Evolutionary conservation across 2,797 vertebrate species (phyloP), one percentile per base, ranked within the genome.

Genomic region (Hirundo rustica): DNA sequence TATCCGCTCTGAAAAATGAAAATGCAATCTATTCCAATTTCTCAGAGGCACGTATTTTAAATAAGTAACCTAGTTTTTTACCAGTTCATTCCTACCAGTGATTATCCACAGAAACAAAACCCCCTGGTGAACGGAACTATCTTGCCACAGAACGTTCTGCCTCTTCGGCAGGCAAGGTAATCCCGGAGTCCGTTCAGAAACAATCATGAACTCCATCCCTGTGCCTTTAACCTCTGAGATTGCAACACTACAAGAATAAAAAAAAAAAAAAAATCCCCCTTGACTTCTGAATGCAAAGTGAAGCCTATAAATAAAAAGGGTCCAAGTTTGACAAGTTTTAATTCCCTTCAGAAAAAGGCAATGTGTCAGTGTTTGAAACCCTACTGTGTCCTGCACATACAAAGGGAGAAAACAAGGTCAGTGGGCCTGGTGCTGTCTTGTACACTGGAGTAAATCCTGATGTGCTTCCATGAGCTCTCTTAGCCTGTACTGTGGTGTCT

Each of bases 261-360:
- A n/a, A n/a, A n/a, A 74, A 75, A 30, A n/a, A n/a, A n/a, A n/a
- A 74, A 96, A 29, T 47, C 4, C 40, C 21, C 70, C 68, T 91
- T 45, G 57, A 82, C 29, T 93, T 91, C 75, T 68, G 84, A 89
- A 91, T 32, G 32, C 45, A 70, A 89, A 93, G 27, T 38, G 61
- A 95, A 84, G 85, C 20, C 79, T 93, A 77, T 54, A 72, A 76
- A 93, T 51, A 73, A 94, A 94, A 96, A 65, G 55, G 44, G 32
- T 85, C 67, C 75, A n/a, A 10, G 27, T 57, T 53, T 70, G 71
- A 90, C 58, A 81, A 89, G 88, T 83, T 84, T 73, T 68, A 91
- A 77, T 30, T 90, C 71, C 58, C 54, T 92, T 92, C 18, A 71
- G 32, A 55, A 34, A 89, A 68, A 58, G 75, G 16, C 0, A 0